phyloP scores from a whole-genome alignment of 1,140 invertebrate genomes.

The Drosophila melanica region DNA sequence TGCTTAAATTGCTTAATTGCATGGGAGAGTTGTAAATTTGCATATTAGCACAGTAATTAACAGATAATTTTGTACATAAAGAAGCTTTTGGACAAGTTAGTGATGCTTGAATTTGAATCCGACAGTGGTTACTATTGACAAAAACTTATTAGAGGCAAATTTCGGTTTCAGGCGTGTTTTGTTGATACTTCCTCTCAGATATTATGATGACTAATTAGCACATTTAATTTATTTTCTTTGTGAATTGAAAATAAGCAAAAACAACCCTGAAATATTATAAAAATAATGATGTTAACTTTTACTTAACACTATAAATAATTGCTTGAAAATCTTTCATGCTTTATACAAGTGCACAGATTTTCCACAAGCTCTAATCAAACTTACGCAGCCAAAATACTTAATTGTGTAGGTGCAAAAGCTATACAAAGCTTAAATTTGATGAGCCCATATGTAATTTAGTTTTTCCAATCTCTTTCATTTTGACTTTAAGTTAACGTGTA shows the following conservation, averaged over 20 bases:
- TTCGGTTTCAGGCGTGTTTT: slow-evolving; percentile 1
- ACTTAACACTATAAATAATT: neutral
- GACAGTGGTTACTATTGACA: neutral
- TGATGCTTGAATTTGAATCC: neutral
- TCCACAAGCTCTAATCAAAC: neutral
- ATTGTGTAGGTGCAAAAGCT: neutral
- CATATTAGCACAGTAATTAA: slow-evolving; percentile 27
- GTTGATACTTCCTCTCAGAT: neutral
- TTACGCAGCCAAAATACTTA: neutral
- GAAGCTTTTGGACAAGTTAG: neutral
- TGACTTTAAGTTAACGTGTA: neutral
- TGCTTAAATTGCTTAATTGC: slow-evolving; percentile 5
- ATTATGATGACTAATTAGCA: slow-evolving; percentile 2
- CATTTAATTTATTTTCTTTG: slow-evolving; percentile 3
- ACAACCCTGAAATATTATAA: slow-evolving; percentile 3
- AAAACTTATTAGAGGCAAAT: neutral
- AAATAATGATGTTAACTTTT: neutral
- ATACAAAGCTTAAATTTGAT: neutral
- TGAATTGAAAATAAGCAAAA: slow-evolving; percentile 2
- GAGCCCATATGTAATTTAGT: neutral
- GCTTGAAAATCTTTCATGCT: neutral
- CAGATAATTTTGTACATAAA: slow-evolving; percentile 6
- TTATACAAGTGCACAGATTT: neutral
- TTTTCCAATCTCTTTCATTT: neutral
- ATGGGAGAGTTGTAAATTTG: slow-evolving; percentile 6